Evolutionary conservation across 2,113 vertebrate genomes (phyloP).

Genomic region (Brachyhypopomus gauderio): DNA sequence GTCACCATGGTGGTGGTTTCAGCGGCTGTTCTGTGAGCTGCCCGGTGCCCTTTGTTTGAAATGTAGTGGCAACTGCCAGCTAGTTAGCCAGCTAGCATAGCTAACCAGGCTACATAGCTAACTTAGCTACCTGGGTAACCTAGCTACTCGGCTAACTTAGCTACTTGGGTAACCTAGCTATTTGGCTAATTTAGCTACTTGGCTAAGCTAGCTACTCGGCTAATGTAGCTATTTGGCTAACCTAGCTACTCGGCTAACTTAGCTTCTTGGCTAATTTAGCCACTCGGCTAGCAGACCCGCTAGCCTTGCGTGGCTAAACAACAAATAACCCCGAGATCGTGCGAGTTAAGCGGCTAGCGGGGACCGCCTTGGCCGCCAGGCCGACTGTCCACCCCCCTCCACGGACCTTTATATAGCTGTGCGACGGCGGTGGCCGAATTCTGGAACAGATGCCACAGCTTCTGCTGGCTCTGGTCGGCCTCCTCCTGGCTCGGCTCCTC

Average conservation of each 20-base stretch:
- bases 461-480: slow-evolving; percentile 87
- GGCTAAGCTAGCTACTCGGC: neutral
- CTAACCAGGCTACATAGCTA: neutral
- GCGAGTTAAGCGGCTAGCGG: too few relatives aligned
- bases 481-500: slow-evolving; percentile 85
- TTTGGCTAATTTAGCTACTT: slow-evolving; percentile 12
- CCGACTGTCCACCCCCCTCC: neutral
- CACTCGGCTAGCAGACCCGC: too few relatives aligned
- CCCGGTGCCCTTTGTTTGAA: slow-evolving; percentile 46
- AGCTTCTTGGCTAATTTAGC: neutral
- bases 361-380: neutral
- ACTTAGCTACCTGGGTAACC: neutral
- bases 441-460: slow-evolving; percentile 94
- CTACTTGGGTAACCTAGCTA: neutral
- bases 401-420: slow-evolving; percentile 95
- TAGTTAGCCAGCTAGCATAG: slow-evolving; percentile 7
- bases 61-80: too few relatives aligned
- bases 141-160: neutral
- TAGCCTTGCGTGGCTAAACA: too few relatives aligned
- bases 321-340: too few relatives aligned
- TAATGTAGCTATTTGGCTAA: too few relatives aligned
- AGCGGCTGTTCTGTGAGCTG: neutral
- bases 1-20: neutral
- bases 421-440: slow-evolving; percentile 94
- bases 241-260: neutral